Evolutionary conservation across 2,888 invertebrate species (phyloP).

Genomic region (Philereme vetulata): DNA sequence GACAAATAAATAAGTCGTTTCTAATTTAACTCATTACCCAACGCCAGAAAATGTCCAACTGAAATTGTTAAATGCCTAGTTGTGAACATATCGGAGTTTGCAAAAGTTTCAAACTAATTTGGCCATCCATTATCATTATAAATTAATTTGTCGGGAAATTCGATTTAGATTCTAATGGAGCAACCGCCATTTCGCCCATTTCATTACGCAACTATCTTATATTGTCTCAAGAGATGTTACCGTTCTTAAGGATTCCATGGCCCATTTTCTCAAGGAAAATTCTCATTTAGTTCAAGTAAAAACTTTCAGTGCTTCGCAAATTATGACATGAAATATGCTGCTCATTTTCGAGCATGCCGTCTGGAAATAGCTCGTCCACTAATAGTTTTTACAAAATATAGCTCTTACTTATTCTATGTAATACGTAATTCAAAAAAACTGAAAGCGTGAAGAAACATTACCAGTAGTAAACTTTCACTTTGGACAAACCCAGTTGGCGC

Average conservation of each 20-base stretch:
- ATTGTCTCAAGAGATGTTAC: conserved; percentile 16
- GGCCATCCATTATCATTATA: conserved; percentile 47
- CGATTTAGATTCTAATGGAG: conserved; percentile 27
- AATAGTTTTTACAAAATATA: conserved; percentile 6
- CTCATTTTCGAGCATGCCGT: conserved; percentile 8
- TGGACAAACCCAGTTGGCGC: too few relatives aligned
- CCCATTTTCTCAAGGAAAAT: conserved; percentile 20
- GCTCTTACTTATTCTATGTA: not conserved
- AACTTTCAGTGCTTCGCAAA: conserved; percentile 21
- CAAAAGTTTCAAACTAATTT: conserved; percentile 53
- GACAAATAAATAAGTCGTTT: conserved; percentile 40
- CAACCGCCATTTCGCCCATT: conserved; percentile 11
- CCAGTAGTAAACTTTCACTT: too few relatives aligned
- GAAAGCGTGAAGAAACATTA: too few relatives aligned
- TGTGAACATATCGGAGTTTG: conserved; percentile 44
- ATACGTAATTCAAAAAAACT: too few relatives aligned
- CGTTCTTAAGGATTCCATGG: conserved; percentile 15
- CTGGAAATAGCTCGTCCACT: not conserved
- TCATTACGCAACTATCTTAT: conserved; percentile 10
- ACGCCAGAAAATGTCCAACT: conserved; percentile 33
- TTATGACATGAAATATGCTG: conserved; percentile 17
- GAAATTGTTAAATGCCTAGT: conserved; percentile 46
- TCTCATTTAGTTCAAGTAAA: conserved; percentile 20
- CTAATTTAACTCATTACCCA: conserved; percentile 46
- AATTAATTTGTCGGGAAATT: conserved; percentile 41